Conservation (phyloP, 2,113 vertebrate genomes). For the Leuciscus idus region DNA sequence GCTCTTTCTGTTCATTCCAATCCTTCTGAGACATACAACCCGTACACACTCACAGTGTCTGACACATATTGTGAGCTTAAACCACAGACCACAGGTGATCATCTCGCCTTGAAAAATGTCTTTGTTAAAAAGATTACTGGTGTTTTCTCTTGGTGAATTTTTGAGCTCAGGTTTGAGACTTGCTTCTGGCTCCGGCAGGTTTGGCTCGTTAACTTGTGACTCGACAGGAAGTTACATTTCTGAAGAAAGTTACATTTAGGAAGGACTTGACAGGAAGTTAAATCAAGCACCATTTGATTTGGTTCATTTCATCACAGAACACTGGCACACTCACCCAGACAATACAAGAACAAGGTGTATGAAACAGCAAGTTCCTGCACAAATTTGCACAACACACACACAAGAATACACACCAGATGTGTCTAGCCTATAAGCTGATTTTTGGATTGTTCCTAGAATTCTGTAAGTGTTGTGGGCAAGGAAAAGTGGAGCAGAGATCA, state of each 20-base stretch:
- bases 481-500: not conserved
- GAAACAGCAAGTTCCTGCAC: conserved; percentile 5
- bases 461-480: not conserved
- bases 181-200: not conserved
- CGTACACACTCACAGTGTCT: not conserved
- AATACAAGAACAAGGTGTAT: not conserved
- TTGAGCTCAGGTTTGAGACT: not conserved
- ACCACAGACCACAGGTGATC: not conserved
- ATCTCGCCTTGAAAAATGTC: not conserved
- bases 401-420: not conserved
- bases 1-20: conserved; percentile 22
- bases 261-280: not conserved
- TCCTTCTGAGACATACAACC: conserved; percentile 26
- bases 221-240: not conserved
- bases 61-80: not conserved
- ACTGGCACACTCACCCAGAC: not conserved
- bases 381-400: conserved; percentile 7
- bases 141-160: not conserved
- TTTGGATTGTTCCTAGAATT: not conserved
- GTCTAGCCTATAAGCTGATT: not conserved
- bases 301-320: not conserved
- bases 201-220: not conserved
- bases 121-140: conserved; percentile 3
- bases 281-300: not conserved
- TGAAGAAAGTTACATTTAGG: not conserved